Percentiles rank a stretch among this genome's conserved stretches.
Evolutionary conservation across 2,113 vertebrate species (phyloP).

Genomic region (Chauna torquata): DNA sequence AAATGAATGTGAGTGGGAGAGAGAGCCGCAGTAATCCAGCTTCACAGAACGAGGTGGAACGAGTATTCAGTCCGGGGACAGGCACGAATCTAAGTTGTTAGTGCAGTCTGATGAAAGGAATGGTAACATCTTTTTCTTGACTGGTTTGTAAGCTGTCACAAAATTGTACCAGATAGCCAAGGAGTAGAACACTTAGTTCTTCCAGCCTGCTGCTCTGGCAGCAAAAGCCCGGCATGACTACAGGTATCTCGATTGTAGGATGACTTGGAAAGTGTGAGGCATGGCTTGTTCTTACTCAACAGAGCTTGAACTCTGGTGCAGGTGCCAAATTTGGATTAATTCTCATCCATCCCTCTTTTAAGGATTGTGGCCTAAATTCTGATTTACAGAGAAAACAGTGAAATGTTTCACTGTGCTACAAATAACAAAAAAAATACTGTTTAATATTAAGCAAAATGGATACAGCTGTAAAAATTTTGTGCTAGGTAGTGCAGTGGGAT

Average conservation of each 20-base stretch:
- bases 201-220: background rate
- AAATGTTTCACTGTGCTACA: background rate
- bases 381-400: background rate
- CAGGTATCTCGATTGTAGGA: background rate
- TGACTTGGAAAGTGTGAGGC: constrained; percentile 21
- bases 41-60: background rate
- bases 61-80: background rate
- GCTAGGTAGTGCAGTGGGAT: background rate
- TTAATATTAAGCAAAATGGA: background rate
- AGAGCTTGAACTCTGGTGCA: background rate
- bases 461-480: background rate
- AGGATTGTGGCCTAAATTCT: background rate
- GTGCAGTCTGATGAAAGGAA: background rate
- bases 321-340: background rate
- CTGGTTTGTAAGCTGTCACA: background rate
- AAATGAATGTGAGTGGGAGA: background rate
- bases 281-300: background rate
- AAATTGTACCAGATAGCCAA: background rate
- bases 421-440: background rate
- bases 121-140: background rate
- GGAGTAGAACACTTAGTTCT: background rate
- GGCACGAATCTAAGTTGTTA: rapidly evolving
- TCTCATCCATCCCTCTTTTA: background rate
- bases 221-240: background rate
- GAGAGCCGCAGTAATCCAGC: rapidly evolving